These are phyloP conservation scores for Vespertilio murinus DNA, from an alignment of 2,797 vertebrate species.

Conservation along the genomic window DNA sequence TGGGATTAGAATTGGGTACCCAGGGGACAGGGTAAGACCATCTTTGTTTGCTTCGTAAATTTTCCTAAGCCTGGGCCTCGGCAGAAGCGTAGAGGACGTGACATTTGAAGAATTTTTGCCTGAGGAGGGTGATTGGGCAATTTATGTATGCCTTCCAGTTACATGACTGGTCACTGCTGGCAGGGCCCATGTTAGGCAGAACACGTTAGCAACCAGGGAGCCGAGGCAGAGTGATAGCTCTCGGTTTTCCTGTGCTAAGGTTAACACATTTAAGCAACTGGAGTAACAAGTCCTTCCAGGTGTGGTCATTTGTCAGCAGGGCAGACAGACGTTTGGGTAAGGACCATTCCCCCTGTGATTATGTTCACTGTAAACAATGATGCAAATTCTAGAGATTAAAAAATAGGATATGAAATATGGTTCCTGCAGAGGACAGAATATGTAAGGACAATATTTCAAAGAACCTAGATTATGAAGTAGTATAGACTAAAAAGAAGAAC, in stretches of 20 bases:
- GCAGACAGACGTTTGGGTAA: not conserved
- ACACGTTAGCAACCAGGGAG: not conserved
- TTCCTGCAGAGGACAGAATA: not conserved
- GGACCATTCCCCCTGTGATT: not conserved
- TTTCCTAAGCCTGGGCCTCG: not conserved
- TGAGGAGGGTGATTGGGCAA: not conserved
- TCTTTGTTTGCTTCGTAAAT: not conserved
- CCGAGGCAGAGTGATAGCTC: not conserved
- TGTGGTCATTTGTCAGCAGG: not conserved
- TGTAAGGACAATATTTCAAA: not conserved
- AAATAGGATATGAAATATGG: not conserved
- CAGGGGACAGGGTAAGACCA: not conserved
- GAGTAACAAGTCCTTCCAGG: not conserved
- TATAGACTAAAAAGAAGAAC: not conserved
- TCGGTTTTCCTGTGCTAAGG: not conserved
- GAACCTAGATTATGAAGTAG: not conserved
- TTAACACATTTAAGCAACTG: not conserved
- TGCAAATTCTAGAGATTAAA: not conserved
- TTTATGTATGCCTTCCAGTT: not conserved
- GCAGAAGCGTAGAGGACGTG: not conserved
- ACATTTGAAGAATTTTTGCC: not conserved
- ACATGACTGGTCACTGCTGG: not conserved
- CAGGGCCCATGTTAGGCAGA: not conserved
- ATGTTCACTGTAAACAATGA: not conserved
- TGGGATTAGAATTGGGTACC: not conserved